phyloP scores from a whole-genome alignment of 64 coral and sea anemone genomes.

The Montipora efflorescens region DNA sequence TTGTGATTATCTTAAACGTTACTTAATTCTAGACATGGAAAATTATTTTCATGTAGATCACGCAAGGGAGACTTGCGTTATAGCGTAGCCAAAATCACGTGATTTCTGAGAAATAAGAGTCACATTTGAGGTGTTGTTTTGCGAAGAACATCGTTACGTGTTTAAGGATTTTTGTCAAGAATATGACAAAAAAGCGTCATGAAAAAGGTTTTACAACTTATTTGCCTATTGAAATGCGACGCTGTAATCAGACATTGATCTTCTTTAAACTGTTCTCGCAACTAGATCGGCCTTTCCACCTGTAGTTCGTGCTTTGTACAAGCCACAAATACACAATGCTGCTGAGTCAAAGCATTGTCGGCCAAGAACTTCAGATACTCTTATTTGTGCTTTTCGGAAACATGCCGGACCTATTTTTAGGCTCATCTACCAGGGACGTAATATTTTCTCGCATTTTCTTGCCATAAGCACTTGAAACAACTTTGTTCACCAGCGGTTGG shows the following conservation, averaged over 20 bases:
- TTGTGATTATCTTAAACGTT: no score
- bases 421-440: not conserved
- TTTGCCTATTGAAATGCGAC: not conserved
- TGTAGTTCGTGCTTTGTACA: not conserved
- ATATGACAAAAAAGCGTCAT: not conserved
- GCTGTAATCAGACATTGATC: not conserved
- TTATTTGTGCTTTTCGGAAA: not conserved
- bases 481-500: no score
- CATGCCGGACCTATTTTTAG: not conserved
- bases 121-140: not conserved
- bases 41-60: not conserved
- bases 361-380: slow-evolving; percentile 21
- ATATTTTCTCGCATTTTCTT: not conserved
- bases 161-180: not conserved
- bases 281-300: not conserved
- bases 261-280: slow-evolving; percentile 6
- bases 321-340: slow-evolving; percentile 9
- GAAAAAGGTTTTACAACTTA: slow-evolving; percentile 6
- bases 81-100: not conserved
- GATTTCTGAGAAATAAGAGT: slow-evolving; percentile 23
- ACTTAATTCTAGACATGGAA: not conserved
- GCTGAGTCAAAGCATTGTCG: not conserved
- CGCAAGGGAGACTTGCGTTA: not conserved
- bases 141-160: not conserved
- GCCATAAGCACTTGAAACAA: not conserved